Conservation (phyloP, 2,113 vertebrate species). For the Atherinomorus stipes region DNA sequence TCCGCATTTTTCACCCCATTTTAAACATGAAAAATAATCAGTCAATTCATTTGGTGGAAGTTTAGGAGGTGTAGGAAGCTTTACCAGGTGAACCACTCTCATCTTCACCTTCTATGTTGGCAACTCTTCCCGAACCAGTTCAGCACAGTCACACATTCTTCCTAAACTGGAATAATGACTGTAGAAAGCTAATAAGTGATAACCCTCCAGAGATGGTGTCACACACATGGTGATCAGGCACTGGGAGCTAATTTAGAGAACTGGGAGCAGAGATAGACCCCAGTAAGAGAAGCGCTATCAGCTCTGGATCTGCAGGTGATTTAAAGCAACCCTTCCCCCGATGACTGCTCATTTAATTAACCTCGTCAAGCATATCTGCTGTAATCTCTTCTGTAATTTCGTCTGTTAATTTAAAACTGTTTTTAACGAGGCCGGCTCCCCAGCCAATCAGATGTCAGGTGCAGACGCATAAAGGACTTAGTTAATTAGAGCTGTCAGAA, state of each 20-base stretch:
- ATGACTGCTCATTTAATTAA: conserved; percentile 80
- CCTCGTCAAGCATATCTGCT: conserved; percentile 72
- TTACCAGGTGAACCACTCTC: too few relatives aligned
- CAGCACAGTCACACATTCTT: neutral
- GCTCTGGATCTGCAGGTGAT: conserved; percentile 47
- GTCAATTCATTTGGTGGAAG: too few relatives aligned
- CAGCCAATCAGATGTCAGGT: conserved; percentile 78
- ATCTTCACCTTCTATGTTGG: too few relatives aligned
- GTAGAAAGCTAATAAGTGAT: too few relatives aligned
- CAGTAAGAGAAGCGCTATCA: conserved; percentile 6
- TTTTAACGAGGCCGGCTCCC: conserved; percentile 74
- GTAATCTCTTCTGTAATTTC: conserved; percentile 75
- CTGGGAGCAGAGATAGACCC: conserved; percentile 2
- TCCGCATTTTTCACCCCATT: too few relatives aligned
- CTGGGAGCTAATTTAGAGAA: neutral
- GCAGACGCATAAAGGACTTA: conserved; percentile 56
- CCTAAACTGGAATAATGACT: neutral
- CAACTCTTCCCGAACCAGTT: neutral
- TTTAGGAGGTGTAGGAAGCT: too few relatives aligned
- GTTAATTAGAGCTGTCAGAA: conserved; percentile 79
- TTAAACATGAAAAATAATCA: too few relatives aligned
- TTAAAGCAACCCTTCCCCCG: conserved; percentile 52
- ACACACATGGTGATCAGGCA: neutral
- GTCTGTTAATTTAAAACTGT: conserved; percentile 78
- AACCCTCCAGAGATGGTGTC: neutral